phyloP scores from a whole-genome alignment of 2,888 invertebrate species.

The Antheraea yamamai region DNA sequence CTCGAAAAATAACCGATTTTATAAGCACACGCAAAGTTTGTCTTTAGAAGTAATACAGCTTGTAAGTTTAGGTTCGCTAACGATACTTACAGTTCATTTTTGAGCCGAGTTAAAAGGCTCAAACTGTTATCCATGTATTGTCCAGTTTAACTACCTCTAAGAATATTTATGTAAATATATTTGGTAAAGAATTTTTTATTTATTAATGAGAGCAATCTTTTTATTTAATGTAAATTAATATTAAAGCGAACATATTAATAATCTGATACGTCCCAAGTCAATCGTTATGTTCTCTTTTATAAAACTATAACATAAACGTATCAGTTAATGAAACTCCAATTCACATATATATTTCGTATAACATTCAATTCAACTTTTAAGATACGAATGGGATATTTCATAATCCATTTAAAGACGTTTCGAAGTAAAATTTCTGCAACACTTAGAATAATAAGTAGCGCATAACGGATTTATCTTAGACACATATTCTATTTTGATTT shows the following conservation, averaged over 20 bases:
- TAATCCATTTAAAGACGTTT: conserved; percentile 13
- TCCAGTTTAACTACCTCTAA: no score
- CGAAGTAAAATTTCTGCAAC: conserved; percentile 12
- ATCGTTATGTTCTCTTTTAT: background rate
- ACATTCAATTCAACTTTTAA: conserved; percentile 8
- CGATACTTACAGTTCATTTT: no score
- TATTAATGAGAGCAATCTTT: background rate
- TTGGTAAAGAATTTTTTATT: no score
- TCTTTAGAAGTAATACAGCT: no score
- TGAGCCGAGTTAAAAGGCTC: no score
- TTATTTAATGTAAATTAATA: background rate
- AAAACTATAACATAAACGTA: background rate
- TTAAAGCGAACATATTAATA: background rate
- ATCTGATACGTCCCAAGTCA: background rate
- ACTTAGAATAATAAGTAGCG: conserved; percentile 15
- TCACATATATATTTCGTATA: conserved; percentile 2
- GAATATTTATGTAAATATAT: no score
- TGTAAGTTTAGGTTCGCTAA: no score
- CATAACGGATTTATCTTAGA: conserved; percentile 18
- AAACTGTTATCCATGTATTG: no score
- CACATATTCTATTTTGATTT: conserved; percentile 19
- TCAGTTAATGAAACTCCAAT: background rate
- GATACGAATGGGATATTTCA: conserved; percentile 2
- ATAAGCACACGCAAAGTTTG: no score
- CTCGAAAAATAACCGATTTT: no score